phyloP scores from a whole-genome alignment of 2,888 invertebrate species.

The Hirtodrosophila trivittata region DNA sequence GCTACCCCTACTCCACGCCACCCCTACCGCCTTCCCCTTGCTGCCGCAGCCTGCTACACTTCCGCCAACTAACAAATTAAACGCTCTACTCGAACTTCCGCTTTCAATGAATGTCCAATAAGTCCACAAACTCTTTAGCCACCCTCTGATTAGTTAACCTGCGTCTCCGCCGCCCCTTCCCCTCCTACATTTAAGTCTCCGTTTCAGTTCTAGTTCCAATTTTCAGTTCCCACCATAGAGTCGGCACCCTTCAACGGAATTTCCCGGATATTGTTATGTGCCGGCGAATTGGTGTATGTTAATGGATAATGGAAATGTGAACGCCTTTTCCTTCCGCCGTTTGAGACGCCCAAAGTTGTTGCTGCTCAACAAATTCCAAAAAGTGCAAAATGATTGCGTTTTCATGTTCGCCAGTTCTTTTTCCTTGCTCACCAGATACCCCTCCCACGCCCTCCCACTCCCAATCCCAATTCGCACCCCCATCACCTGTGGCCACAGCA shows the following conservation, averaged over 20 bases:
- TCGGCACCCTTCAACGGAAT: conserved; percentile 52
- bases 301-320: conserved; percentile 36
- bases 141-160: conserved; percentile 27
- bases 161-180: conserved; percentile 8
- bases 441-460: neutral
- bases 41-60: conserved; percentile 8
- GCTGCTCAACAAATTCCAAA: conserved; percentile 43
- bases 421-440: no score
- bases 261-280: conserved; percentile 78
- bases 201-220: conserved; percentile 8
- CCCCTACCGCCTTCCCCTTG: neutral
- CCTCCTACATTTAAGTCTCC: conserved; percentile 15
- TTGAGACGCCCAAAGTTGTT: conserved; percentile 13
- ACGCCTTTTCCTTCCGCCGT: conserved; percentile 78
- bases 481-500: conserved; percentile 9
- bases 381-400: conserved; percentile 80
- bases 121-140: conserved; percentile 43
- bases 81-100: conserved; percentile 58
- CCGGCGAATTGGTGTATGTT: conserved; percentile 38
- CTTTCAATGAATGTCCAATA: conserved; percentile 50
- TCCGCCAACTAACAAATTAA: conserved; percentile 59
- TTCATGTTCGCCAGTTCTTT: conserved; percentile 54
- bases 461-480: neutral
- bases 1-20: neutral
- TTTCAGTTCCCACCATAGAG: conserved; percentile 54